Evolutionary conservation across 2,113 vertebrate genomes (phyloP), one percentile per base, ranked within the genome.

Genomic region (Mola mola): DNA sequence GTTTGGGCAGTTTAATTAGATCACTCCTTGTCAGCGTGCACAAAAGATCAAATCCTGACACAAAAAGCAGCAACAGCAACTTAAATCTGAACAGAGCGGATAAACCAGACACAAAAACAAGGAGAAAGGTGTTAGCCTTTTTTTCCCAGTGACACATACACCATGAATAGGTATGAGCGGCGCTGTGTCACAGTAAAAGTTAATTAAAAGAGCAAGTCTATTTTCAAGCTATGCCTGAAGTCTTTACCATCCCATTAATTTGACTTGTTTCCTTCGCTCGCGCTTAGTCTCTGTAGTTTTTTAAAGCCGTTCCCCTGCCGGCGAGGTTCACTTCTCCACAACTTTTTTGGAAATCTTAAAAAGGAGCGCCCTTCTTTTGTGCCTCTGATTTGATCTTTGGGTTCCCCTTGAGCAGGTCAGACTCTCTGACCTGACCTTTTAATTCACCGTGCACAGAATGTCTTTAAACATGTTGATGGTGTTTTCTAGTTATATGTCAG

Each of bases 171-270:
- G 77, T 79, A 81, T 78, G 77, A 87, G 74, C 58, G 13, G 58
- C 40, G 11, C 41, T 26, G 68, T 55, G 33, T 76, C 64, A 44
- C 41, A 66, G 62, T 20, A 62, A 51, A 82, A 75, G 53, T 83
- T 87, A 86, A 87, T 87, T 85, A 86, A 66, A 72, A 72, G 70
- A 55, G 57, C 29, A 25, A 59, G 69, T 86, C 76, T 84, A 75
- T 85, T 88, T n/a, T 84, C 73, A 61, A 88, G 84, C 78, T 29
- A 66, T 72, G 87, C 84, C 87, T 81, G 24, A 53, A 86, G 81
- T 81, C 83, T 75, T 82, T 49, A 72, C 44, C 72, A 81, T 71
- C 82, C 75, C 65, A 83, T 83, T 86, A 83, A 79, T 84, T 53
- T 84, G 85, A 89, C 83, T 87, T 86, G 85, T 84, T 86, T 86